Percentiles rank a stretch among this genome's conserved stretches.
Evolutionary conservation across 2,888 invertebrate species (phyloP).

Genomic region (Dendrolimus houi): DNA sequence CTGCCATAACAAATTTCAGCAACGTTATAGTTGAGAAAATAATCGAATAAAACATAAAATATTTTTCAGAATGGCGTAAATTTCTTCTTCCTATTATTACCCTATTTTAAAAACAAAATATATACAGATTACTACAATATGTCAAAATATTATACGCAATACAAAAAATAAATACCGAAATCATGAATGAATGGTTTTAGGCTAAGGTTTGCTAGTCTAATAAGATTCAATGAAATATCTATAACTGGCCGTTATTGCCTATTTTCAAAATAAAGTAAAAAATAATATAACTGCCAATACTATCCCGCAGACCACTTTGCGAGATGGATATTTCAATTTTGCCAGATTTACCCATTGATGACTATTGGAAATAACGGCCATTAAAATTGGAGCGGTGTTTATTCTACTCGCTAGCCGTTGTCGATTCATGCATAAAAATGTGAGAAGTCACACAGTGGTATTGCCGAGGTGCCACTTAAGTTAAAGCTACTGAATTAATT

Average conservation of each 20-base stretch:
- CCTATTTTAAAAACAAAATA: too few species aligned
- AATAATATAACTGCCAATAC: conserved; percentile 38
- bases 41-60: too few species aligned
- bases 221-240: conserved; percentile 4
- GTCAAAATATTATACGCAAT: too few species aligned
- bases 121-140: too few species aligned
- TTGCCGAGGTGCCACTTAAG: conserved; percentile 58
- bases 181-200: too few species aligned
- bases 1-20: too few species aligned
- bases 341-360: conserved; percentile 65
- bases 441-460: conserved; percentile 35
- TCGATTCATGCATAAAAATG: conserved; percentile 54
- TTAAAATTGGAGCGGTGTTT: conserved; percentile 36
- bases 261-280: conserved; percentile 23
- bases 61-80: too few species aligned
- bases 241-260: conserved; percentile 67
- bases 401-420: conserved; percentile 58
- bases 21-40: too few species aligned
- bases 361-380: conserved; percentile 70
- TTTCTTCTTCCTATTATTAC: too few species aligned
- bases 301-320: conserved; percentile 32
- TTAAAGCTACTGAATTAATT: conserved; percentile 24
- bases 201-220: too few species aligned
- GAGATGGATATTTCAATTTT: conserved; percentile 49
- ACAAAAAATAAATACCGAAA: too few species aligned